phyloP scores from a whole-genome alignment of 2,797 vertebrate genomes.

The Smutsia temminckii region DNA sequence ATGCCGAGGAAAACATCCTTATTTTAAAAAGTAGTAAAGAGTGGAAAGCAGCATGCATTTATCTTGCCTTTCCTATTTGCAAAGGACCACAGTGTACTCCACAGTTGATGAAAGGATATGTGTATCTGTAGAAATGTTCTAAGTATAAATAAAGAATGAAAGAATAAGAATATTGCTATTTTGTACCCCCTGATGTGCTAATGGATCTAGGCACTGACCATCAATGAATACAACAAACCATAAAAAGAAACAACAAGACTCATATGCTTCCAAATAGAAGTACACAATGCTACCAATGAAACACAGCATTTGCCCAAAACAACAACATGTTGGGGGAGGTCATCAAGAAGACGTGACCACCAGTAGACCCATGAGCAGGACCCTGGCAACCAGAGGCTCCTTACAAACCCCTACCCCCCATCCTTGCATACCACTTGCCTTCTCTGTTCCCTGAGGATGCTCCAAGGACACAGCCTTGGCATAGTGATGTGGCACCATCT shows the following conservation, averaged over 20 bases:
- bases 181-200: neutral
- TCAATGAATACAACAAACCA: neutral
- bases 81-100: neutral
- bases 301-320: neutral
- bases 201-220: neutral
- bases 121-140: neutral
- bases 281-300: neutral
- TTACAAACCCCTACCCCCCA: too few relatives aligned
- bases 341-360: too few relatives aligned
- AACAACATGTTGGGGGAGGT: neutral
- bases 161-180: neutral
- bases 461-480: too few relatives aligned
- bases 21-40: neutral
- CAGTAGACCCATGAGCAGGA: too few relatives aligned
- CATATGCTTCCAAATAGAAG: neutral
- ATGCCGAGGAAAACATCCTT: accelerated
- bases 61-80: neutral
- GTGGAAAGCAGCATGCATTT: neutral
- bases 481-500: too few relatives aligned
- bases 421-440: too few relatives aligned
- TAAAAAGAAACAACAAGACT: neutral
- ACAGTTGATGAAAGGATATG: neutral
- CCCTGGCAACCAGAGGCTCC: too few relatives aligned
- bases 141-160: neutral
- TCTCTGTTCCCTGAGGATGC: too few relatives aligned